Conservation (phyloP, 2,113 vertebrate genomes). For the Papio anubis region DNA sequence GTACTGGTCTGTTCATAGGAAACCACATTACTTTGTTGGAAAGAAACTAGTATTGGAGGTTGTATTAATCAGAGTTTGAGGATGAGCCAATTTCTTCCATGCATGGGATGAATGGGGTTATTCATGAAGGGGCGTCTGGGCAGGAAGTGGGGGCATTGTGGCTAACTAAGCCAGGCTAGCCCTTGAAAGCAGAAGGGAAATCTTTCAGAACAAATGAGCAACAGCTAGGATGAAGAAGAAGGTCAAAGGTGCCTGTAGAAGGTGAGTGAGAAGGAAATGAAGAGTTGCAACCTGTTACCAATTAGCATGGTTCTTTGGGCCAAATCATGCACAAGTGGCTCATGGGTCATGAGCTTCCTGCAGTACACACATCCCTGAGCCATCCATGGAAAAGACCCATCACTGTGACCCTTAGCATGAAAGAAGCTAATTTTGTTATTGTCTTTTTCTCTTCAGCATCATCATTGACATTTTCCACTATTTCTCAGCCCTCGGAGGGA, state of each 20-base stretch:
- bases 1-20: neutral
- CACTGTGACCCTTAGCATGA: neutral
- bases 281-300: neutral
- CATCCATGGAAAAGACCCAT: neutral
- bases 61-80: constrained; percentile 24
- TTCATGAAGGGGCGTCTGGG: constrained; percentile 67
- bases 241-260: constrained; percentile 10
- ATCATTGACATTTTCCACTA: neutral
- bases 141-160: constrained; percentile 38
- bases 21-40: constrained; percentile 51
- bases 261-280: constrained; percentile 6
- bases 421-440: neutral
- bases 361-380: neutral
- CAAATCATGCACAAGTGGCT: neutral
- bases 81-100: constrained; percentile 42
- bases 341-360: rapidly evolving
- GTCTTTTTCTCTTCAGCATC: neutral
- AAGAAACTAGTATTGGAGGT: neutral
- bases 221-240: neutral
- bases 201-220: constrained; percentile 56
- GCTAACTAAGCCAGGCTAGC: neutral
- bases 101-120: constrained; percentile 50
- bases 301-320: neutral
- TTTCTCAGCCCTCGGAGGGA: neutral
- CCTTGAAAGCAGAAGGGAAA: constrained; percentile 11